Base-by-base conservation (phyloP, 1,140 invertebrate species). In the Drosophila cardini region DNA sequence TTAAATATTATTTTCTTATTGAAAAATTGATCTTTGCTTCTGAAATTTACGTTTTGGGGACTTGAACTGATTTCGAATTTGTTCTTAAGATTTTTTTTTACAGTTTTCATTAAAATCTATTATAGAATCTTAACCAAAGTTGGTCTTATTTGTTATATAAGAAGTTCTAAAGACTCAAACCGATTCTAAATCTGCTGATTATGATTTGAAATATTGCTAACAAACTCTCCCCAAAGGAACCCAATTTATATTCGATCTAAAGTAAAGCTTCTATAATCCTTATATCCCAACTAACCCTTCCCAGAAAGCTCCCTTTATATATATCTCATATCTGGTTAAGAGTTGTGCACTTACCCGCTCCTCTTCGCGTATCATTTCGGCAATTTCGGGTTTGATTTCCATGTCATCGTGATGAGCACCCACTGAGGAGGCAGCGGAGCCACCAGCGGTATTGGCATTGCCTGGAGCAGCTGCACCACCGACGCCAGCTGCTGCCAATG, bases 281-380 rank as follows among this genome's bases (percentile, higher is more conserved):
- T 9, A 9, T 6, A 36, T 36, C 10, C 10, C 10, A 36, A 2
- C 9, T 9, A 9, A 6, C 11, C 40, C 10, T n/a, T 43, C 13
- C 40, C 13, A n/a, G 40, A 13, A 4, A 13, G 13, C 1, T 15
- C 8, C 42, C 42, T 1, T 1, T 13, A 16, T 3, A 16, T 45
- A 38, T 38, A 11, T 38, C 3, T 10, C 11, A 38, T 11, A 38
- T 38, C 11, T 10, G 11, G 11, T 11, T 13, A 13, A 40, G 4
- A 40, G n/a, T 5, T 13, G 32, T 15, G 4, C 21, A 97, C 96
- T 97, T 92, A 98, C 97, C 96, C 97, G 94, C 95, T 98, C 97
- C 93, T 98, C 97, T 94, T 98, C 97, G 92, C 97, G 96, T 90
- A 98, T 98, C 96, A 98, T 97, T 93, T 98, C 97, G 32, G 96